Base-by-base conservation (phyloP, 2,113 vertebrate genomes). In the Tamias sibiricus region DNA sequence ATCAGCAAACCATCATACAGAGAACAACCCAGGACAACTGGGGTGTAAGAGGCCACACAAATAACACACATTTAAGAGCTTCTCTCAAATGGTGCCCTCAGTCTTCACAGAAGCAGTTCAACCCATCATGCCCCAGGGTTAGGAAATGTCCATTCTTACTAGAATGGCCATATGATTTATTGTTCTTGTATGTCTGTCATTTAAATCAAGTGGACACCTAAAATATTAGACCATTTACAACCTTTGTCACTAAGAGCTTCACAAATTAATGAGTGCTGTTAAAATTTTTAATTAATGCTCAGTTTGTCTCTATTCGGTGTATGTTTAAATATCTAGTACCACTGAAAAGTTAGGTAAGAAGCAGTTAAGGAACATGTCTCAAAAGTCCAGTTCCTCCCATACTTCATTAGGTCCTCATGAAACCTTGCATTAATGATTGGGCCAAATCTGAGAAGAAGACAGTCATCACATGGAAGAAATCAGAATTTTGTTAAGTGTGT, bases 351-450 rank as follows among this genome's bases (percentile, higher is more conserved):
- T 64, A 97, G 87, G 93, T 87, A 68, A 72, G 30, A 13, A 75
- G 80, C 44, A 14, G 37, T 52, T 92, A 10, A 71, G 17, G 80
- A 59, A 26, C 12, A 59, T 59, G 8, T 94, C 76, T 93, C 96
- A 98, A 98, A 98, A 98, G 95, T 95, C 95, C 54, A 89, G 71
- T 80, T 3, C 94, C 93, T 87, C 87, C 87, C 52, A 74, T 40
- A 72, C 86, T 87, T 71, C 69, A 71, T 97, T 96, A 96, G 92
- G 86, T 96, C 64, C 94, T 97, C 85, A 71, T 72, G 72, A 98
- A 98, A 97, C 68, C 2, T 72, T 81, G 44, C 44, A 71, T 96
- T 97, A 97, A 97, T 98, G 96, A 98, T 95, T 97, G 94, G 91
- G n/a, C 37, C 24, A 89, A 95, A 85, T 93, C 91, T 24, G 68